Percentiles rank a stretch among this genome's conserved stretches.
Conservation (phyloP, 2,888 invertebrate genomes). For the Drosophila colorata region DNA sequence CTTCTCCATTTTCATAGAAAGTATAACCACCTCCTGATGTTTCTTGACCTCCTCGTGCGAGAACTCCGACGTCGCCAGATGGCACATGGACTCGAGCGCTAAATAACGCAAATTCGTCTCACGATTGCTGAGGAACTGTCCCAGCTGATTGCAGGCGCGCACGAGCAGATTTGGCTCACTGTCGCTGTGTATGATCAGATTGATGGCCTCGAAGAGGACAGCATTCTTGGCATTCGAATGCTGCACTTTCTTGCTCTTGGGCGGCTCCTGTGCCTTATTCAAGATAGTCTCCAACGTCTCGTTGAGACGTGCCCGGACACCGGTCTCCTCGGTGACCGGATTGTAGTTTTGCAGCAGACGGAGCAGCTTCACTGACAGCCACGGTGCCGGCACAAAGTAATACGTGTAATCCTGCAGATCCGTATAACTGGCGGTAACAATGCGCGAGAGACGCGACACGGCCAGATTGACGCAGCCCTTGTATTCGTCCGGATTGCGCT, state of each 20-base stretch:
- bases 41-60: conserved; percentile 99
- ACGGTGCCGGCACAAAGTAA: conserved; percentile 99
- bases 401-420: conserved; percentile 99
- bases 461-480: conserved; percentile 99
- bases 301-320: conserved; percentile 96
- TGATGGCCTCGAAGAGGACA: conserved; percentile 99
- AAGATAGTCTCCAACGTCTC: conserved; percentile 99
- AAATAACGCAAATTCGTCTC: conserved; percentile 99
- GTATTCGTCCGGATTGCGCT: conserved; percentile 99
- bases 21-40: conserved; percentile 99
- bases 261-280: conserved; percentile 99
- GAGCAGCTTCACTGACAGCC: conserved; percentile 98
- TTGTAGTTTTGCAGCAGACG: conserved; percentile 99
- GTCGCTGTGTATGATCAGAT: conserved; percentile 99
- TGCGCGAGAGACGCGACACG: conserved; percentile 97
- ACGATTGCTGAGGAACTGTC: conserved; percentile 98
- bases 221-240: conserved; percentile 99
- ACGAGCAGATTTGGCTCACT: conserved; percentile 98
- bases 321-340: conserved; percentile 98
- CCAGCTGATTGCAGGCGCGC: conserved; percentile 99
- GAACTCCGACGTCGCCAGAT: conserved; percentile 99
- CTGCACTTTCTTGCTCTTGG: conserved; percentile 99
- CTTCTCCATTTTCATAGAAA: conserved; percentile 99
- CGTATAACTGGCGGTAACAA: conserved; percentile 99
- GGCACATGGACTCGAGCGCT: conserved; percentile 99